Evolutionary conservation across 2,113 vertebrate species (phyloP).

Genomic region (Muscicapa adusta): DNA sequence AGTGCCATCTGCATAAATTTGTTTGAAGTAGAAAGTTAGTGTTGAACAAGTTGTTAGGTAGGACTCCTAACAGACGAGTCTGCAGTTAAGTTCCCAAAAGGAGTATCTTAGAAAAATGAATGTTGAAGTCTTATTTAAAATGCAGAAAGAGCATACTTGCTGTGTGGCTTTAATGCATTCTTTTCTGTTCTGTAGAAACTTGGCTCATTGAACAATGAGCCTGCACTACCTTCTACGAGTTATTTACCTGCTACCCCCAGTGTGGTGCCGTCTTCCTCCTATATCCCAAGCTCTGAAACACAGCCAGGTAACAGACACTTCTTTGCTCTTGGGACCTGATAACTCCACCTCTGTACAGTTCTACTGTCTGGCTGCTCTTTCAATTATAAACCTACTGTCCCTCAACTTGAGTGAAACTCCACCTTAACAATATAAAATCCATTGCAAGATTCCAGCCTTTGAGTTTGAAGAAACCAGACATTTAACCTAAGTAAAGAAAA

Average conservation of each 20-base stretch:
- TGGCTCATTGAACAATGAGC: constrained; percentile 87
- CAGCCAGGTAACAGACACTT: constrained; percentile 66
- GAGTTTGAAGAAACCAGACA: background rate
- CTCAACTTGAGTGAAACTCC: background rate
- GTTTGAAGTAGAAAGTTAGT: background rate
- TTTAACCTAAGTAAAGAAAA: background rate
- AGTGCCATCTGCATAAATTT: background rate
- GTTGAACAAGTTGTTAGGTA: background rate
- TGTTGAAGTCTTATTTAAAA: background rate
- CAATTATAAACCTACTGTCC: background rate
- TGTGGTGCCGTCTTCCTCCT: constrained; percentile 94
- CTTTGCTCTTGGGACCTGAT: background rate
- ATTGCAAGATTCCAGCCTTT: background rate
- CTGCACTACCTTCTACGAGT: constrained; percentile 93
- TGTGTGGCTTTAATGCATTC: background rate
- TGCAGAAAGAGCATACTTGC: background rate
- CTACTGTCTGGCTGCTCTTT: background rate
- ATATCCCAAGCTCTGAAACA: constrained; percentile 89
- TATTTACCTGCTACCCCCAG: constrained; percentile 96
- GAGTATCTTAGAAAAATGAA: background rate
- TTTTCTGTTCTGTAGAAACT: constrained; percentile 83
- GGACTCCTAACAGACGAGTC: background rate
- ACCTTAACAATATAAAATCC: background rate
- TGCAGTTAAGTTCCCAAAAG: background rate
- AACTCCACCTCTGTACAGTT: background rate